A percentile compares a stretch with the other conserved stretches of the same genome.
These are phyloP conservation scores for Phaethornis superciliosus DNA, from an alignment of 2,113 vertebrate species.

Conservation along the genomic window DNA sequence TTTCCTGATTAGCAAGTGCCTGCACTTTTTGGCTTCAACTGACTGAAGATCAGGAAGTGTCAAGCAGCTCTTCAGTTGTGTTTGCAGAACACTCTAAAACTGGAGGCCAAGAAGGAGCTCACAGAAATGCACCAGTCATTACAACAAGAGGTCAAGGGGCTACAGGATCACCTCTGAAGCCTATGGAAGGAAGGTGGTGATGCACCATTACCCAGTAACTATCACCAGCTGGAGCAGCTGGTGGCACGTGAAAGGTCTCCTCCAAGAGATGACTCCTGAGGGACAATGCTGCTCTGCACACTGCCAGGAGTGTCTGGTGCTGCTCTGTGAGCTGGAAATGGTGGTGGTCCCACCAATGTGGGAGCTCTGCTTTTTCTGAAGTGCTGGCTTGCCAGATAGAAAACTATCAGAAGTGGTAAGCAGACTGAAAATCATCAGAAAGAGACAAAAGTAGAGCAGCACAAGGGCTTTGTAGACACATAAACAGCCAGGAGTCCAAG, in stretches of 20 bases:
- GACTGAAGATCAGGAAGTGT: neutral
- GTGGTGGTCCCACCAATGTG: neutral
- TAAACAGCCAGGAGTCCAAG: neutral
- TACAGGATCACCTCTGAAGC: neutral
- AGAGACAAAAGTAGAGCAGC: too few relatives aligned
- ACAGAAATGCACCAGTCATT: neutral
- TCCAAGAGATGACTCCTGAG: neutral
- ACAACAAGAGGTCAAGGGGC: neutral
- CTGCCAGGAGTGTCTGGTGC: neutral
- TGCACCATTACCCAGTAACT: rapidly evolving
- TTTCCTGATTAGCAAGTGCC: neutral
- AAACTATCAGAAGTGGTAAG: neutral
- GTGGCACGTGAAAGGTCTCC: neutral
- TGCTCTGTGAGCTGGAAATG: rapidly evolving
- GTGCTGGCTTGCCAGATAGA: neutral
- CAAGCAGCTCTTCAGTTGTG: neutral
- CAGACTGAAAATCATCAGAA: rapidly evolving
- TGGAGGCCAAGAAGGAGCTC: neutral
- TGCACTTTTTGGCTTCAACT: neutral
- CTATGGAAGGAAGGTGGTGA: neutral
- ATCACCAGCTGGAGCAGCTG: neutral
- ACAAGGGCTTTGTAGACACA: neutral
- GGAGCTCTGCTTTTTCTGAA: neutral
- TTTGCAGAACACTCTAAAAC: neutral
- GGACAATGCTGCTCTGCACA: neutral